Base-by-base conservation (phyloP, 2,888 invertebrate species). In the Patella caerulea region DNA sequence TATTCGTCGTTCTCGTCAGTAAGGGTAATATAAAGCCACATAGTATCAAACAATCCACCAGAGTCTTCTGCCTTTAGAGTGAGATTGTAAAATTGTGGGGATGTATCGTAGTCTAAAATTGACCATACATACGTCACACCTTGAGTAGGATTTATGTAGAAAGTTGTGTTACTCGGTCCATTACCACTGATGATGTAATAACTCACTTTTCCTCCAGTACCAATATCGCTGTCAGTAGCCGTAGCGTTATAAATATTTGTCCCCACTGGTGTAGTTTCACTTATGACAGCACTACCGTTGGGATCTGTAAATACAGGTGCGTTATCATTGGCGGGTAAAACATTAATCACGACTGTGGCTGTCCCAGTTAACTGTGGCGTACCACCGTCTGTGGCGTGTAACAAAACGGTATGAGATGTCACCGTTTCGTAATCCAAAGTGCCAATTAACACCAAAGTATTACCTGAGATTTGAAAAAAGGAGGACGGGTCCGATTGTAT, bases 101-200 rank as follows among this genome's bases (percentile, higher is more conserved):
- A 52, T 19, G 81, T 82, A 79, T 90, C 89, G 65, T 83, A 87
- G 78, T 90, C 89, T 7, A 90, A 83, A 12, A n/a, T 75, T 19
- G 79, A 79, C 75, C 77, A 82, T 70, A 84, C 79, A 17, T 79
- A 83, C 29, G 84, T 76, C 73, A 81, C 83, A 11, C 85, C 86
- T 17, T 76, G 82, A 69, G 11, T 81, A 45, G 77, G 72, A 73
- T 75, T 75, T 12, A 87, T 79, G 34, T 78, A 77, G 77, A 85
- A 87, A 11, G 85, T 82, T 53, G 81, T 83, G 65, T 79, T 82
- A 5, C 73, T 76, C 15, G 78, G 73, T 45, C 45, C 45, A 76
- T 86, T 85, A 1, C 87, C 87, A 55, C 79, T 78, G 72, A 75
- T 77, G 55, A 87, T 85, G 73, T 81, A 81, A 80, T 87, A 87